These are phyloP conservation scores for Nothocercus julius DNA, from an alignment of 2,113 vertebrate genomes.

Conservation along the genomic window DNA sequence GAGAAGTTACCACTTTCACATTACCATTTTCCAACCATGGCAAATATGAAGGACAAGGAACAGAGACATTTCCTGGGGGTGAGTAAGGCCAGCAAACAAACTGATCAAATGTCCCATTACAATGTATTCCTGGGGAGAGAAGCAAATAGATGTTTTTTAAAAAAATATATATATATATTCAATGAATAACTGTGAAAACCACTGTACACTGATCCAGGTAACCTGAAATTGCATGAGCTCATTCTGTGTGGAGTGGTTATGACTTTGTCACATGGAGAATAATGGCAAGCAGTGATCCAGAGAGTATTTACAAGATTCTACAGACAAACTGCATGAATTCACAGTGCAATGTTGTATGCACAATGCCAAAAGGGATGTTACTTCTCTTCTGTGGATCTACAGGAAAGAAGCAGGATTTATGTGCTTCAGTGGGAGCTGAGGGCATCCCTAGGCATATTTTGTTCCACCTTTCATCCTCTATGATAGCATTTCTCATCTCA, in stretches of 20 bases:
- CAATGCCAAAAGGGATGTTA: background rate
- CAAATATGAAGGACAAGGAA: conserved; percentile 91
- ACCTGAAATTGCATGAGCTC: background rate
- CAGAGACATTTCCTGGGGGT: conserved; percentile 88
- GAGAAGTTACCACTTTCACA: background rate
- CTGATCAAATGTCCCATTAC: conserved; percentile 88
- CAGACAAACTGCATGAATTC: background rate
- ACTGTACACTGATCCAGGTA: background rate
- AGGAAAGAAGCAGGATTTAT: background rate
- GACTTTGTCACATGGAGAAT: background rate
- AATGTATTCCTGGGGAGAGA: conserved; percentile 81
- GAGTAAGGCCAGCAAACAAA: conserved; percentile 94
- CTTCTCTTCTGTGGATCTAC: background rate
- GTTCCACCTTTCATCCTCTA: background rate
- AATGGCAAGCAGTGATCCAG: too few relatives aligned
- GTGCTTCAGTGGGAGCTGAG: accelerated
- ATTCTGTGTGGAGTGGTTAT: background rate
- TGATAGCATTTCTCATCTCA: background rate
- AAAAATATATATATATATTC: background rate
- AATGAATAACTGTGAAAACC: background rate
- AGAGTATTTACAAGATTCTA: background rate
- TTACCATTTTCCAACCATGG: conserved; percentile 87
- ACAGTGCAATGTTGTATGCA: background rate
- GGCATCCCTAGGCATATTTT: background rate
- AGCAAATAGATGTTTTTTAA: background rate